Base-by-base conservation (phyloP, 2,797 vertebrate genomes). In the Arrhamphus sclerolepis region DNA sequence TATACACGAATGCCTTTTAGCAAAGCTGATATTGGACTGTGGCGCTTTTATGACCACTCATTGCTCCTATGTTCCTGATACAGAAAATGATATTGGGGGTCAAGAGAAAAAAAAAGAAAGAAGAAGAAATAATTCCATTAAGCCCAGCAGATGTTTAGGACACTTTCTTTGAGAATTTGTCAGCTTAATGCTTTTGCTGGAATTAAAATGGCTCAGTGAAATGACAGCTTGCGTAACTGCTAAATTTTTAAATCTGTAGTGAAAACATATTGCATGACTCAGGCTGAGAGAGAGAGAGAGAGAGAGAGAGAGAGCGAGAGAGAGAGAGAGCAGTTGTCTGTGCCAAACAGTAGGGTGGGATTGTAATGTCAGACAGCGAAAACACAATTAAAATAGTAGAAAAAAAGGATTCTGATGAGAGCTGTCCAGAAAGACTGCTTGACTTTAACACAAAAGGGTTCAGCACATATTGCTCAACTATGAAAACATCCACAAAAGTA, bases 261-360 rank as follows among this genome's bases (percentile, higher is more conserved):
- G 75, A 78, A 82, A 83, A 78, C 69, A 73, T 57, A 49, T 64
- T 55, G 62, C 17, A 13, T 83, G 81, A 87, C 81, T 84, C 87
- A 77, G 81, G 66, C 81, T 68, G 78, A 74, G 71, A 75, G 80
- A 41, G 42, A 56, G 19, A 31, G 40, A 55, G 34, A 31, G 38
- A 10, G 50, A 52, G 31, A 39, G 0, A 28, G 78, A 74, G 71
- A 75, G 78, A 40, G 78, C 72, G 71, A 75, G 80, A 40, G 78
- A 74, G 71, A 75, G 80, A 42, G 39, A 42, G 40, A 85, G 71
- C 78, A 72, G 61, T 78, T 65, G 55, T 70, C 69, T 66, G 73
- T 68, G 61, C 74, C 58, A 66, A 80, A 72, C 67, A 53, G 63
- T 50, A 66, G 66, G 54, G 69, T 62, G 46, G 73, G 67, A 66